These are phyloP conservation scores for Collichthys lucidus DNA, from an alignment of 2,113 vertebrate species.

Conservation along the genomic window DNA sequence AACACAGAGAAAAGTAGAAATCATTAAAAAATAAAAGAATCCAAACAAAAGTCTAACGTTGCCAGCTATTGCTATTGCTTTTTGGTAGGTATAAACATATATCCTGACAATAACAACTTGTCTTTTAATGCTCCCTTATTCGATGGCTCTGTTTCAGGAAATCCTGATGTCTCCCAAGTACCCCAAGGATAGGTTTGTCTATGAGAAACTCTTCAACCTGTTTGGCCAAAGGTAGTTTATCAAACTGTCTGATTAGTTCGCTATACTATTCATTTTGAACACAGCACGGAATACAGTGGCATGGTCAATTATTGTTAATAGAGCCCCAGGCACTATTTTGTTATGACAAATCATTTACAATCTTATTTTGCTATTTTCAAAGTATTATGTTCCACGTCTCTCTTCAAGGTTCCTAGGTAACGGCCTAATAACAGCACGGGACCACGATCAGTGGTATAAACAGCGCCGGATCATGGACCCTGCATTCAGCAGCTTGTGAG, in stretches of 20 bases:
- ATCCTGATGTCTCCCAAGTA: conserved; percentile 85
- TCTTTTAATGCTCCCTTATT: not conserved
- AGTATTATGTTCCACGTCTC: not conserved
- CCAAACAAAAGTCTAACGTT: no score
- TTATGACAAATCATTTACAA: not conserved
- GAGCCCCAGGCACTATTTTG: not conserved
- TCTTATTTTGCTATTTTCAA: not conserved
- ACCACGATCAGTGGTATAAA: conserved; percentile 90
- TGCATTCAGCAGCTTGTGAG: conserved; percentile 90
- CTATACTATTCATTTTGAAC: not conserved
- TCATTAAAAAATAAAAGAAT: not conserved
- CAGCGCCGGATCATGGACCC: conserved; percentile 92
- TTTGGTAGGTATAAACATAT: not conserved
- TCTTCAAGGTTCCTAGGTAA: conserved; percentile 88
- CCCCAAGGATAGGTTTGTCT: conserved; percentile 70
- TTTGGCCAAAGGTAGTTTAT: conserved; percentile 79
- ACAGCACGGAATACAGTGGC: not conserved
- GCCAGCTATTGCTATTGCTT: not conserved
- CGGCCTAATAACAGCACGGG: conserved; percentile 84
- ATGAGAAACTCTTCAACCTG: conserved; percentile 70
- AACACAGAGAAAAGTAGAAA: not conserved
- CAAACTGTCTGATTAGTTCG: not conserved
- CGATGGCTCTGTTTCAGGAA: conserved; percentile 67
- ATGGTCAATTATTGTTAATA: not conserved
- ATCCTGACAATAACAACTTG: not conserved